Base-by-base conservation (phyloP, 30 jellyfish, hydroid and myxozoan genomes). In the Turritopsis rubra region DNA sequence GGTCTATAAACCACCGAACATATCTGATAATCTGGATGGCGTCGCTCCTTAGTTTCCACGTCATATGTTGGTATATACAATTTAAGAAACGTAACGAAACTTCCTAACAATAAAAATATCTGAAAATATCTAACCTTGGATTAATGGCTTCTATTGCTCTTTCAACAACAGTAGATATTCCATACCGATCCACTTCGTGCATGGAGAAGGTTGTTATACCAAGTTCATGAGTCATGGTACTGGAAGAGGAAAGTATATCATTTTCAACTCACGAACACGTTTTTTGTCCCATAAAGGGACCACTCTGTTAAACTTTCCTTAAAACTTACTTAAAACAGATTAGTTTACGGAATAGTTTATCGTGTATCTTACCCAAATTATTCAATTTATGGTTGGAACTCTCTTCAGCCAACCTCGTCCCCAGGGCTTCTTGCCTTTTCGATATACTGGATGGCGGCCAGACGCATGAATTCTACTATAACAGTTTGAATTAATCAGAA, bases 141-240 rank as follows among this genome's bases (percentile, higher is more conserved):
- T 80, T 80, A 29, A 80, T 80, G 21, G 87, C 18, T 65, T 80
- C 87, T 24, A 80, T 80, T 19, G 87, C 87, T 80, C 87, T 54
- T 65, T 80, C 87, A 28, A 65, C 83, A 54, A 41, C 60, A 41
- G 60, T 41, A 41, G 60, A 3, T 18, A 80, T 80, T 19, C 87
- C 87, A 65, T 80, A 80, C 13, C 87, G 87, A 80, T 80, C 87
- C 65, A 80, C 83, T 28, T 80, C 87, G 60, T 80, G 74, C 87
- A 80, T 80, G 9, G 87, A 80, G 31, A 80, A 80, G 21, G 87
- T 80, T 53, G 53, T 25, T 53, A 80, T 80, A 65, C 87, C 87
- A 53, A 80, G 73, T 0, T 80, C 87, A 52, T 80, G 74, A 18
- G 74, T 24, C 24, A 80, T 80, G 29, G 73, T 53, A 27, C 87